Evolutionary conservation across 2,888 invertebrate species (phyloP).

Genomic region (Oxycera nigricornis): DNA sequence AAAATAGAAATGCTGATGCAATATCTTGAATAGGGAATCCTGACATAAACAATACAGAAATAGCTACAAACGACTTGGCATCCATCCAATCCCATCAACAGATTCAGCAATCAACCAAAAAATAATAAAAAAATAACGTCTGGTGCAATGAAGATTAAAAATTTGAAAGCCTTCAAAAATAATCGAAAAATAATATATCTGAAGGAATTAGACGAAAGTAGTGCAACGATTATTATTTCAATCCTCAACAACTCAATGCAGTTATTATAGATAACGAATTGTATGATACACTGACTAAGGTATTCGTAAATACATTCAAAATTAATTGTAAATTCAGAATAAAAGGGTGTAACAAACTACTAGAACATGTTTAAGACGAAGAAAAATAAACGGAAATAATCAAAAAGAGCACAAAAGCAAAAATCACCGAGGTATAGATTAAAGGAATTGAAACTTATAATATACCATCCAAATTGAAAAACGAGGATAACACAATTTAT

Average conservation of each 20-base stretch:
- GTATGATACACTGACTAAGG: neutral
- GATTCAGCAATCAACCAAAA: conserved; percentile 45
- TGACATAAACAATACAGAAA: neutral
- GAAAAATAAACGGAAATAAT: neutral
- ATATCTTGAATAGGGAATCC: conserved; percentile 44
- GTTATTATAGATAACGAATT: neutral
- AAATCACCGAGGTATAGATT: neutral
- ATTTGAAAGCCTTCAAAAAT: too few relatives aligned
- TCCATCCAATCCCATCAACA: conserved; percentile 47
- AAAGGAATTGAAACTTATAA: neutral
- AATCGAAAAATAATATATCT: conserved; percentile 35
- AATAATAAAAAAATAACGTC: too few relatives aligned
- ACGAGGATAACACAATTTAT: conserved; percentile 1
- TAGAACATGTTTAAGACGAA: conserved; percentile 1
- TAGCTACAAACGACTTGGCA: conserved; percentile 47
- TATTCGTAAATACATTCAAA: neutral
- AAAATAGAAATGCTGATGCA: conserved; percentile 8
- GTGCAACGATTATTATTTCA: conserved; percentile 33
- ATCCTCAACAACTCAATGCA: conserved; percentile 4
- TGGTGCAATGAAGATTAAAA: too few relatives aligned
- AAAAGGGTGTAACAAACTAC: neutral
- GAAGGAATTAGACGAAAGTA: conserved; percentile 12
- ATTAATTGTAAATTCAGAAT: neutral
- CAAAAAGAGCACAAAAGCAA: neutral
- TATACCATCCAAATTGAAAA: neutral